Evolutionary conservation across 2,797 vertebrate genomes (phyloP).

Genomic region (Myripristis jacobus): DNA sequence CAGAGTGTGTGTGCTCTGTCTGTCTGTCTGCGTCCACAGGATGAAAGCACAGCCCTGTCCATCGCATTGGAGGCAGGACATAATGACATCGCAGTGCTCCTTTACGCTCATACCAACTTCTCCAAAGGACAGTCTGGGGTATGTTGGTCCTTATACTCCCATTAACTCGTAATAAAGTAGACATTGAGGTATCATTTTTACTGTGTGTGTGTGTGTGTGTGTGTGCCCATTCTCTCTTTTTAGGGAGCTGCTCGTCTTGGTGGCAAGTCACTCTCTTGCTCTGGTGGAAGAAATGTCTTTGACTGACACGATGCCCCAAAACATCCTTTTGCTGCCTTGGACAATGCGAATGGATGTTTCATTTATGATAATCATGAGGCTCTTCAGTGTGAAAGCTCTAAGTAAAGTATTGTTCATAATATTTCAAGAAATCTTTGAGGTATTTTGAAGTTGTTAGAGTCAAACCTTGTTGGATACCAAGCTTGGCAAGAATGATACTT

Average conservation of each 20-base stretch:
- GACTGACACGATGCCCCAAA: slow-evolving; percentile 78
- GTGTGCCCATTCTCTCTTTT: slow-evolving; percentile 42
- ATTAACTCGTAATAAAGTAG: not conserved
- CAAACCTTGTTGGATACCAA: not conserved
- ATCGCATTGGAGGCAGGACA: slow-evolving; percentile 97
- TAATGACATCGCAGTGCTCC: slow-evolving; percentile 94
- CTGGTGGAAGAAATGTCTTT: slow-evolving; percentile 83
- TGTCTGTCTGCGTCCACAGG: slow-evolving; percentile 79
- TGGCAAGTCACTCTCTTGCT: slow-evolving; percentile 85
- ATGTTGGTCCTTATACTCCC: slow-evolving; percentile 57
- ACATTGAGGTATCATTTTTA: not conserved
- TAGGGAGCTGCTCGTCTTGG: slow-evolving; percentile 87
- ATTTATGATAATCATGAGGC: slow-evolving; percentile 8
- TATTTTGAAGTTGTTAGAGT: not conserved
- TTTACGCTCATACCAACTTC: slow-evolving; percentile 95
- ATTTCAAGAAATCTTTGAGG: not conserved
- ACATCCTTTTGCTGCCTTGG: slow-evolving; percentile 52
- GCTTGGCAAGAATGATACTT: not conserved
- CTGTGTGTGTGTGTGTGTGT: slow-evolving; percentile 5
- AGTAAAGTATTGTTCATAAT: not conserved
- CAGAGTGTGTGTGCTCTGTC: not conserved
- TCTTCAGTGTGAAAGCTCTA: not conserved
- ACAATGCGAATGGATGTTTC: slow-evolving; percentile 25
- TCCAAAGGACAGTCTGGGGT: slow-evolving; percentile 90
- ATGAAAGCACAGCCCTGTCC: slow-evolving; percentile 95